phyloP scores from a whole-genome alignment of 2,113 vertebrate species.

The Agelaius tricolor region DNA sequence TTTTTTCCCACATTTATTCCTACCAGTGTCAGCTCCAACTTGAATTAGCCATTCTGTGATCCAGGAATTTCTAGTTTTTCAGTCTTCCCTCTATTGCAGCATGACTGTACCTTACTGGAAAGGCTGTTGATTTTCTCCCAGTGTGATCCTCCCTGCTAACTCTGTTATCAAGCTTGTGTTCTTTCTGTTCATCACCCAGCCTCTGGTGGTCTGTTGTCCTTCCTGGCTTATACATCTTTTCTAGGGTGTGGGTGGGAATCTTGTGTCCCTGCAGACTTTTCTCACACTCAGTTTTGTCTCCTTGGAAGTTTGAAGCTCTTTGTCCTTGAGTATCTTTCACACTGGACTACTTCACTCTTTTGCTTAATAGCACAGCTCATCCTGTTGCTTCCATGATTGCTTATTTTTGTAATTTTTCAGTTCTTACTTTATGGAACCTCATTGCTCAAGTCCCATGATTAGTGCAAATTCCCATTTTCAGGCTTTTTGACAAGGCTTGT shows the following conservation, averaged over 20 bases:
- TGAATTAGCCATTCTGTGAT: background rate
- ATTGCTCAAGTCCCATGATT: background rate
- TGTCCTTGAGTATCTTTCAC: background rate
- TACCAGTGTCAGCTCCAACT: background rate
- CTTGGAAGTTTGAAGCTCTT: background rate
- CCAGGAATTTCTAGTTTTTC: background rate
- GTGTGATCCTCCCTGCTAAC: background rate
- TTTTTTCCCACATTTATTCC: background rate
- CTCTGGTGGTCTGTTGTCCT: background rate
- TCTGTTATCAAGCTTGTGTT: background rate
- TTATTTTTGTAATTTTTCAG: background rate
- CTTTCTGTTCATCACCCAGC: background rate
- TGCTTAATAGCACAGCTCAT: background rate
- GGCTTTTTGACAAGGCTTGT: background rate
- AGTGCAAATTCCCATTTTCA: background rate
- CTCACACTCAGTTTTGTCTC: background rate
- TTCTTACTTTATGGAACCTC: background rate
- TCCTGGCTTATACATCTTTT: background rate
- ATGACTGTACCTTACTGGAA: background rate
- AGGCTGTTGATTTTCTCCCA: background rate
- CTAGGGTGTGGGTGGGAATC: background rate
- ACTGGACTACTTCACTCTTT: background rate
- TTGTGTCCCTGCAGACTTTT: background rate
- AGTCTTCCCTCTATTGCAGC: background rate
- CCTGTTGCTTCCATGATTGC: background rate